Percentiles rank a stretch among this genome's conserved stretches.
Conservation (phyloP, 2,113 vertebrate species). For the Hippocampus comes region DNA sequence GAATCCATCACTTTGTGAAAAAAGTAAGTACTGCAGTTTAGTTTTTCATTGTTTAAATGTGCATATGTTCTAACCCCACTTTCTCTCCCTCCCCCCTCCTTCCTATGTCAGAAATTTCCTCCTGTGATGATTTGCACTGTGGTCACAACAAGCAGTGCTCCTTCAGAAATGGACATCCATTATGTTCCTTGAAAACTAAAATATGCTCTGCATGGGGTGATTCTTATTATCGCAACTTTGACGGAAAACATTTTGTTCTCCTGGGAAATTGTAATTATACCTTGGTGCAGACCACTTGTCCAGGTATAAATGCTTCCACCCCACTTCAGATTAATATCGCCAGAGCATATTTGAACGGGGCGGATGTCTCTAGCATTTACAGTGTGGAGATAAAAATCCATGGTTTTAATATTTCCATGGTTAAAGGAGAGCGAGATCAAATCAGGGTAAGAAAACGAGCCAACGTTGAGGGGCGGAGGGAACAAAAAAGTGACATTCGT, state of each 20-base stretch:
- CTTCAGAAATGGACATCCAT: conserved; percentile 17
- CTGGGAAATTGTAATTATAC: conserved; percentile 76
- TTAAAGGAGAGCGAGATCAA: conserved; percentile 27
- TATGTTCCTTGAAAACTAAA: conserved; percentile 13
- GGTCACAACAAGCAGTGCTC: conserved; percentile 17
- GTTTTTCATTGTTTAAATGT: neutral
- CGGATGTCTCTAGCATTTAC: conserved; percentile 14
- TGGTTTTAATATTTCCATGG: conserved; percentile 32
- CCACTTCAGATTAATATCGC: conserved; percentile 26
- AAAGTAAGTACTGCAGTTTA: conserved; percentile 4
- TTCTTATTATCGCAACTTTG: conserved; percentile 74
- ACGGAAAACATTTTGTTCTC: conserved; percentile 66
- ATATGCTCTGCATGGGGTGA: conserved; percentile 73
- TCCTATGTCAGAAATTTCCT: neutral
- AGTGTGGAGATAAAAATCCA: conserved; percentile 21
- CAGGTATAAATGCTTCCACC: conserved; percentile 18
- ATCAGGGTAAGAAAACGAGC: conserved; percentile 25
- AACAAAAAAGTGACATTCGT: neutral
- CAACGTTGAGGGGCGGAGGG: too few species aligned
- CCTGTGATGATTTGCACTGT: conserved; percentile 27
- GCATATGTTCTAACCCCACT: neutral
- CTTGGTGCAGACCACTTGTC: conserved; percentile 38
- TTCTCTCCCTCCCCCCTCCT: neutral
- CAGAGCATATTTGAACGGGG: conserved; percentile 24
- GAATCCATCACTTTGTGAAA: conserved; percentile 13